Base-by-base conservation (phyloP, 2,888 invertebrate genomes). In the Opisthograptis luteolata region DNA sequence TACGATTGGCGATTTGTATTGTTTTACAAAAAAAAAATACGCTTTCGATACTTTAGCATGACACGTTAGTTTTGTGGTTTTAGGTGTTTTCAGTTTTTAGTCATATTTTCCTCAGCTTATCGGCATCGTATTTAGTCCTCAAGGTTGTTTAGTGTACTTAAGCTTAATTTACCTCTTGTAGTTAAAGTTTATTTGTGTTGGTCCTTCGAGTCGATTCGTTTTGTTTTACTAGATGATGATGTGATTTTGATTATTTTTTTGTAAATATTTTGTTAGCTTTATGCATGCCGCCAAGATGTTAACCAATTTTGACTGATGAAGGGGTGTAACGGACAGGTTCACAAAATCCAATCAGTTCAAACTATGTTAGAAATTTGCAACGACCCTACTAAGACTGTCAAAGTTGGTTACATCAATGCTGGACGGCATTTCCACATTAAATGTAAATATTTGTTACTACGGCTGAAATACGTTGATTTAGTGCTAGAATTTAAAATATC, bases 371-470 rank as follows among this genome's bases (percentile, higher is more conserved):
- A 20, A 20, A 20, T 3, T 9, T 24, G 8, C 3, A 14, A 8
- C 8, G 1, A 12, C 2, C 14, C 9, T 24, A 9, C 17, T 37
- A 3, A 12, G 9, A 9, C 13, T 9, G 35, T 41, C 47, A 7
- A 28, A 28, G 4, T 41, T 32, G 14, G n/a, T 35, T 35, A 39
- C 49, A 44, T 55, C 34, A 52, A 48, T 34, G 36, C 45, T 43
- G 50, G 50, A 49, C 55, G 55, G 44, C 53, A 47, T 49, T 60
- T 49, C 58, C 58, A 58, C 51, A 46, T 25, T n/a, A 30, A 34
- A 27, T 37, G 37, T 45, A 41, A n/a, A 41, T 51, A 45, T 27
- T 22, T 2, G 10, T 28, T 25, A 14, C 41, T 25, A 14, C 41
- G 10, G 19, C 25, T 25, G 15, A 39, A 9, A 24, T 42, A 41